Evolutionary conservation across 2,113 vertebrate species (phyloP).

Genomic region (Apistogramma diplotaenia): DNA sequence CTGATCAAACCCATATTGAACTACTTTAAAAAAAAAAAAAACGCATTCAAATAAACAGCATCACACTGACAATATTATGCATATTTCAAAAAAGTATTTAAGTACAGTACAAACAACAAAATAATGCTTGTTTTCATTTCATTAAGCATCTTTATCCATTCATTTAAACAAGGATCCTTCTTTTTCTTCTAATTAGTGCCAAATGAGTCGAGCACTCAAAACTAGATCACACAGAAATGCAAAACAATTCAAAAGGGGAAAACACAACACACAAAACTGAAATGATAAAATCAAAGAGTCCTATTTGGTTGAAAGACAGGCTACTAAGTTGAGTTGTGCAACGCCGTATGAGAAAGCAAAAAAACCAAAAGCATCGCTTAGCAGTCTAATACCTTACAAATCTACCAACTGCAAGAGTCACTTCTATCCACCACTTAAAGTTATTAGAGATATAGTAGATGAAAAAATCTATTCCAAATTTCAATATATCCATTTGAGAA

Average conservation of each 20-base stretch:
- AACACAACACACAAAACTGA: background rate
- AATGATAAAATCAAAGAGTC: conserved; percentile 61
- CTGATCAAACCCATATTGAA: conserved; percentile 62
- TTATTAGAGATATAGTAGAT: conserved; percentile 37
- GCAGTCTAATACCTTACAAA: conserved; percentile 51
- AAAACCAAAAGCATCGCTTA: conserved; percentile 29
- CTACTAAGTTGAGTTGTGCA: conserved; percentile 71
- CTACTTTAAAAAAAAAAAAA: conserved; percentile 44
- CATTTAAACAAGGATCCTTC: conserved; percentile 52
- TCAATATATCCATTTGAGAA: conserved; percentile 36
- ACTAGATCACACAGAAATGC: conserved; percentile 42
- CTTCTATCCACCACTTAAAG: conserved; percentile 58
- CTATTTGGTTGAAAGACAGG: conserved; percentile 70
- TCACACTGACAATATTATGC: conserved; percentile 66
- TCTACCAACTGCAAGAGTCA: conserved; percentile 53
- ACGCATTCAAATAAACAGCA: conserved; percentile 65
- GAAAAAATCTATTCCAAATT: conserved; percentile 49
- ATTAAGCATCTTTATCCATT: conserved; percentile 36
- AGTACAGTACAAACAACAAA: conserved; percentile 61
- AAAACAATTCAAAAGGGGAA: conserved; percentile 22
- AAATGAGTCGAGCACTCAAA: conserved; percentile 42
- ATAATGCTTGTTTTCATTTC: conserved; percentile 35
- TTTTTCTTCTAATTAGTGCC: conserved; percentile 29
- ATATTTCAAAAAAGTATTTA: conserved; percentile 61
- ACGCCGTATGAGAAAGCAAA: conserved; percentile 37